Conservation (phyloP, 1,140 invertebrate genomes). For the Centruroides sculpturatus region DNA sequence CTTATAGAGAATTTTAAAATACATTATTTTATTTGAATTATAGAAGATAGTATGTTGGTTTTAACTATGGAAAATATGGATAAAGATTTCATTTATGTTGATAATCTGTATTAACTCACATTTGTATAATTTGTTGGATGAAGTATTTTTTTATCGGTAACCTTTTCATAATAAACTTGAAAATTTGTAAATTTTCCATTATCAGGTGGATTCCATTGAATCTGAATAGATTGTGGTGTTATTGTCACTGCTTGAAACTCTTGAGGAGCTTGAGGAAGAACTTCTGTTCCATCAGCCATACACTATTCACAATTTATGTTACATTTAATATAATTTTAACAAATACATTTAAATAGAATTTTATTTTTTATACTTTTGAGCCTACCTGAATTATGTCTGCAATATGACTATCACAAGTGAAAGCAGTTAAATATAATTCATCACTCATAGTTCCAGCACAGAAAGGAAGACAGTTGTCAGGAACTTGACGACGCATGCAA, state of each 20-base stretch:
- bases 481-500: constrained; percentile 53
- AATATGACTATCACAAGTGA: constrained; percentile 43
- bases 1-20: too few species aligned
- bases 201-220: constrained; percentile 48
- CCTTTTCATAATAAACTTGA: constrained; percentile 52
- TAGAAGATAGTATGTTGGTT: too few species aligned
- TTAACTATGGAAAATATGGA: too few species aligned
- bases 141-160: constrained; percentile 13
- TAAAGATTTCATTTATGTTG: too few species aligned
- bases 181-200: constrained; percentile 41
- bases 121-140: constrained; percentile 15
- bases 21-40: too few species aligned
- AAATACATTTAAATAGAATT: too few species aligned
- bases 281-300: constrained; percentile 62
- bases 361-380: too few species aligned
- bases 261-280: constrained; percentile 53
- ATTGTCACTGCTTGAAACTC: constrained; percentile 51
- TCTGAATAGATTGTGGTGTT: constrained; percentile 40
- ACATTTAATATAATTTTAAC: too few species aligned
- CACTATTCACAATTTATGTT: constrained; percentile 36
- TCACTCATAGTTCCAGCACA: constrained; percentile 41
- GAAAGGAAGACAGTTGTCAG: constrained; percentile 46
- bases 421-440: too few species aligned
- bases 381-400: constrained; percentile 44
- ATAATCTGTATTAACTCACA: too few species aligned